Evolutionary conservation across 2,797 vertebrate species (phyloP), one percentile per base, ranked within the genome.

Genomic region (Harpagifer antarcticus): DNA sequence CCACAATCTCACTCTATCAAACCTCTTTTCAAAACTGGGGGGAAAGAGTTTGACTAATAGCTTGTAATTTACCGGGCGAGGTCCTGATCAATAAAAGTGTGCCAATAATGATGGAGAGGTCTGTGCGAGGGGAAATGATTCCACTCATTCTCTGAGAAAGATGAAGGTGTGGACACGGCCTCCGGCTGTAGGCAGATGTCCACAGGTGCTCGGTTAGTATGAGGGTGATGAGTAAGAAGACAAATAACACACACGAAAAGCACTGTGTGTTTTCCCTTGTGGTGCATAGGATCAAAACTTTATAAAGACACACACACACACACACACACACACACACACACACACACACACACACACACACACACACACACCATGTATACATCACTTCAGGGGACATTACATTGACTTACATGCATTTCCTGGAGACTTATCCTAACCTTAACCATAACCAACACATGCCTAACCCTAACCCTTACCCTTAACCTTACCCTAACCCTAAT

Each of bases 41-140:
- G 53, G 80, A 40, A 86, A 87, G 73, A 76, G 86, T 89, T 91
- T 91, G 91, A 93, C 83, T 90, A 94, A 93, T 92, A 89, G 93
- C 55, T 87, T 87, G 75, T 89, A 91, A 93, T 92, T 93, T 88
- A 73, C 66, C 71, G 17, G 87, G 73, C 33, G 44, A 65, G 85
- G 79, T 68, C 78, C 81, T 81, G 86, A 93, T 93, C 92, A 84
- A 93, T 92, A 91, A 86, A 85, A 81, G 79, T 19, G 78, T 86
- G 91, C 90, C 93, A 89, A 94, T 94, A 93, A 90, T 92, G 92
- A 93, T 92, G 85, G 88, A 94, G 90, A 80, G 91, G 87, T 81
- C 72, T 58, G 74, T 27, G 75, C 76, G 76, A 81, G 74, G 84
- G 76, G 86, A 70, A 89, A 92, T 89, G 86, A 88, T 91, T 92